A percentile compares a stretch with the other conserved stretches of the same genome.
These are phyloP conservation scores for Caenorhabditis sp. DNA, from an alignment of 2,888 invertebrate genomes.

Conservation along the genomic window DNA sequence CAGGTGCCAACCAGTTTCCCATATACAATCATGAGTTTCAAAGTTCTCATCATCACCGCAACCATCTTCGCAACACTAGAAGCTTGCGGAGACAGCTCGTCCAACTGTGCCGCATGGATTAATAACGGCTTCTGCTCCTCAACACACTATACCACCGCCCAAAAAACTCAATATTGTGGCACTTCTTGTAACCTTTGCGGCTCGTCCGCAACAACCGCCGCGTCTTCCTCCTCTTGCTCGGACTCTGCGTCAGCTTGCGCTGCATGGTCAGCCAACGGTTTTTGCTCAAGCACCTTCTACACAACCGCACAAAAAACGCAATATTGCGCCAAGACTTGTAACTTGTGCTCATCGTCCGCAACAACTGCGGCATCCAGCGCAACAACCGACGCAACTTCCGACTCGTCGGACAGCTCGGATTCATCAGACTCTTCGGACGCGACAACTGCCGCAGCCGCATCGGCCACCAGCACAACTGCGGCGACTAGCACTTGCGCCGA, in stretches of 20 bases:
- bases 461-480: constrained; percentile 9
- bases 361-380: background rate
- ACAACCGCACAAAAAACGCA: constrained; percentile 10
- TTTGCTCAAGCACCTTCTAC: constrained; percentile 20
- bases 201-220: constrained; percentile 2
- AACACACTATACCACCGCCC: constrained; percentile 20
- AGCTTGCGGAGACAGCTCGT: constrained; percentile 3
- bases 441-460: constrained; percentile 7
- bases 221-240: background rate
- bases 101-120: constrained; percentile 12
- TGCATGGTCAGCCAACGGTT: constrained; percentile 9
- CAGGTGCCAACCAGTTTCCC: too few relatives aligned
- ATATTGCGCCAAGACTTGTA: constrained; percentile 16
- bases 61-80: background rate
- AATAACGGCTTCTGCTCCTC: constrained; percentile 20
- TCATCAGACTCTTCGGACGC: background rate
- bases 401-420: background rate
- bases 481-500: constrained; percentile 6
- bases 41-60: background rate
- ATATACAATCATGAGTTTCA: too few relatives aligned
- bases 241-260: background rate
- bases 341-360: constrained; percentile 5
- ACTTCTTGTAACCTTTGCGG: constrained; percentile 13
- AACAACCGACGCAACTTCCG: background rate
- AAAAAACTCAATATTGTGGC: constrained; percentile 19